Evolutionary conservation across 1,140 invertebrate species (phyloP).

Genomic region (Phortica variegata): DNA sequence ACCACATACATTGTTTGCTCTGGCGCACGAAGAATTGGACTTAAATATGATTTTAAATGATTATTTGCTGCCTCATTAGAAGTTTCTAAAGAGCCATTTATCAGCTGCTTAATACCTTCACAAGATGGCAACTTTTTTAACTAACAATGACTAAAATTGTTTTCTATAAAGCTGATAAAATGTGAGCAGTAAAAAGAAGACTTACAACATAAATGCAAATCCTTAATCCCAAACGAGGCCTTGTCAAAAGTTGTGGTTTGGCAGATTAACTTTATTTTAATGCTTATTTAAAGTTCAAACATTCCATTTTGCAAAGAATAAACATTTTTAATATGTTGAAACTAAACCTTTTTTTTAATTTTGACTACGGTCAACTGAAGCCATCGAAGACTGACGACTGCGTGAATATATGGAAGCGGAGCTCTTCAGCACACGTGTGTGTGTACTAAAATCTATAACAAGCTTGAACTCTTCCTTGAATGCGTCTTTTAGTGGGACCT

Average conservation of each 20-base stretch:
- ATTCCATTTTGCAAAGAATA: constrained; percentile 16
- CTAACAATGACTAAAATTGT: constrained; percentile 7
- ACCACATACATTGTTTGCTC: constrained; percentile 69
- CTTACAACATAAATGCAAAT: too few species aligned
- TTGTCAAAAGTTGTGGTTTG: too few species aligned
- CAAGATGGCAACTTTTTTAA: too few species aligned
- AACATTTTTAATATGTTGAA: constrained; percentile 17
- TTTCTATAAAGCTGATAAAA: constrained; percentile 7
- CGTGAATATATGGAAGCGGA: constrained; percentile 45
- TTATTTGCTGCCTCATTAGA: constrained; percentile 15
- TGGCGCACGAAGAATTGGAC: constrained; percentile 76
- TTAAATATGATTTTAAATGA: constrained; percentile 33
- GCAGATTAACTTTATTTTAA: too few species aligned
- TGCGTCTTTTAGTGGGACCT: constrained; percentile 69
- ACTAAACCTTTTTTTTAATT: too few species aligned
- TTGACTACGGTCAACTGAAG: constrained; percentile 33
- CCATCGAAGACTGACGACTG: constrained; percentile 41
- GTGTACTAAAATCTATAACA: constrained; percentile 71
- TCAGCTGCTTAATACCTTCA: neutral
- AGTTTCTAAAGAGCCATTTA: constrained; percentile 13
- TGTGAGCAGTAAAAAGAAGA: too few species aligned
- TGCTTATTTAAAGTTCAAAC: too few species aligned
- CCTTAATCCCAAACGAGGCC: too few species aligned
- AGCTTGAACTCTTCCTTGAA: constrained; percentile 74
- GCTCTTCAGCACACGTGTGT: constrained; percentile 64